These are phyloP conservation scores for Ramphastos sulfuratus DNA, from an alignment of 2,113 vertebrate genomes.

Conservation along the genomic window DNA sequence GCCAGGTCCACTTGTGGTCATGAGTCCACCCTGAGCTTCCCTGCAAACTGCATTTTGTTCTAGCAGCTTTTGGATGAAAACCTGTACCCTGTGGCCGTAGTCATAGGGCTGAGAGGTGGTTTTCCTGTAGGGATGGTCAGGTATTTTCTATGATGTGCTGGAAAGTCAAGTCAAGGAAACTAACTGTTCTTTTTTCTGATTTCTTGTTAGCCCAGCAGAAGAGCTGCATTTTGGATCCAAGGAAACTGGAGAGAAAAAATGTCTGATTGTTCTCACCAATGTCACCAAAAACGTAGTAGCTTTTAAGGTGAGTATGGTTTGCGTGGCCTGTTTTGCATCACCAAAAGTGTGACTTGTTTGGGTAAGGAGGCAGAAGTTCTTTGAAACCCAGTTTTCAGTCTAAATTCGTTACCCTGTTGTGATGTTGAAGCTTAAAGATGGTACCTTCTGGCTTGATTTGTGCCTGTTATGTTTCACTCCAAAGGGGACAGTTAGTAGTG, in stretches of 20 bases:
- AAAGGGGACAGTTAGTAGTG: not conserved
- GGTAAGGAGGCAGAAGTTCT: not conserved
- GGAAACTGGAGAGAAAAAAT: constrained; percentile 91
- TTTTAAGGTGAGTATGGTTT: constrained; percentile 87
- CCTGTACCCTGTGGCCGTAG: not conserved
- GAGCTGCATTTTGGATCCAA: constrained; percentile 92
- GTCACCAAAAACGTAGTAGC: constrained; percentile 94
- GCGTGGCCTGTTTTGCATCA: not conserved
- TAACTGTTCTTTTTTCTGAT: not conserved
- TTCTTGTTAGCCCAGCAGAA: constrained; percentile 88
- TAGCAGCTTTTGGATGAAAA: not conserved
- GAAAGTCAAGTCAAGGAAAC: not conserved
- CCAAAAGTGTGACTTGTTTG: not conserved
- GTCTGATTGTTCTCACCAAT: constrained; percentile 92
- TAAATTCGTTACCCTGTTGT: not conserved
- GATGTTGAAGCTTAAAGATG: not conserved
- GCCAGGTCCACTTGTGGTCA: not conserved
- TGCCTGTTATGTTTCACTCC: not conserved
- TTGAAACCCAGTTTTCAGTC: not conserved
- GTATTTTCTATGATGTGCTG: not conserved
- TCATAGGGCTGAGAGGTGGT: not conserved
- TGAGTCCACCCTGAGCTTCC: constrained; percentile 18
- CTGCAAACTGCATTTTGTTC: not conserved
- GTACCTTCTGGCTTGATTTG: not conserved
- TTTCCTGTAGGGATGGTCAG: not conserved